Conservation (phyloP, 2,888 invertebrate species). For the Caenorhabditis wallacei region DNA sequence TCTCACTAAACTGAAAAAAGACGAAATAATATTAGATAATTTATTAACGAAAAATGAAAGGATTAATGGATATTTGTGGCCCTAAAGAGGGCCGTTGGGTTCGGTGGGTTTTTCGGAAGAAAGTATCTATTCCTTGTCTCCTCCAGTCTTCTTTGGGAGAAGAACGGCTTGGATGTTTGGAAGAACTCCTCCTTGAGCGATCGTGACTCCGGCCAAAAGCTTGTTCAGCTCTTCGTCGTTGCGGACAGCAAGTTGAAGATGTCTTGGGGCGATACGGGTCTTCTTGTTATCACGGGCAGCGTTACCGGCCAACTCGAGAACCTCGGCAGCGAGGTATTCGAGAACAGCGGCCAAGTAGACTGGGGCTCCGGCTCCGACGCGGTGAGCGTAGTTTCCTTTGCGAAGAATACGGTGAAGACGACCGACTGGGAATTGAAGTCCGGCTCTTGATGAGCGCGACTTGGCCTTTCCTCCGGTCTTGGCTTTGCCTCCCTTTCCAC, state of each 20-base stretch:
- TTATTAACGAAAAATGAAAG: too few relatives aligned
- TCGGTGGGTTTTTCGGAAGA: conserved; percentile 50
- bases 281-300: conserved; percentile 85
- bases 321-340: conserved; percentile 81
- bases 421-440: conserved; percentile 82
- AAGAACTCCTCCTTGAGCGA: conserved; percentile 44
- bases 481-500: conserved; percentile 71
- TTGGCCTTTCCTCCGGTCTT: conserved; percentile 69
- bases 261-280: conserved; percentile 84
- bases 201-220: conserved; percentile 42
- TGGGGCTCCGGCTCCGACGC: conserved; percentile 81
- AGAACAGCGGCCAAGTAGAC: conserved; percentile 81
- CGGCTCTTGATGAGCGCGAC: conserved; percentile 65
- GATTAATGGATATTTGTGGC: too few relatives aligned
- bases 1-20: too few relatives aligned
- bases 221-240: conserved; percentile 82
- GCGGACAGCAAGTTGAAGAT: conserved; percentile 81
- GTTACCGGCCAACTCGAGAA: conserved; percentile 81
- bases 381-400: conserved; percentile 81
- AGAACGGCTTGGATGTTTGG: conserved; percentile 42
- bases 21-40: too few relatives aligned
- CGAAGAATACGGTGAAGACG: conserved; percentile 82
- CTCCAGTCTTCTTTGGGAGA: conserved; percentile 40
- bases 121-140: conserved; percentile 35
- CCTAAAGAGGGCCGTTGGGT: conserved; percentile 40